phyloP scores from a whole-genome alignment of 2,888 invertebrate species.

The Mimachlamys varia region DNA sequence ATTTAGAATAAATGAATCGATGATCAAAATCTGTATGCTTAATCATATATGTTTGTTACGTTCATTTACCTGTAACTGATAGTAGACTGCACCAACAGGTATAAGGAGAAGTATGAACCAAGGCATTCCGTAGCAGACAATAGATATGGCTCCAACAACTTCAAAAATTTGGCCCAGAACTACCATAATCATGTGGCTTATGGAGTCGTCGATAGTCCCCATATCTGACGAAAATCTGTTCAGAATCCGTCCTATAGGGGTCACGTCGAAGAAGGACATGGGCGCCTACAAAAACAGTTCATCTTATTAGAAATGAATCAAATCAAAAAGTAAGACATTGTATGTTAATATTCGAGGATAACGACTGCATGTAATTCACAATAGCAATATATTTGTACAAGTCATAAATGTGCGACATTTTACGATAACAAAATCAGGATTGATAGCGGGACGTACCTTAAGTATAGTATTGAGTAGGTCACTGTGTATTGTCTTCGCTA shows the following conservation, averaged over 20 bases:
- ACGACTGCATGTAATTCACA: background rate
- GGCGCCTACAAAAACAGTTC: constrained; percentile 83
- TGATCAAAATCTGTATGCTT: too few species aligned
- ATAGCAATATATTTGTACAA: background rate
- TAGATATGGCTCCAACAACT: constrained; percentile 90
- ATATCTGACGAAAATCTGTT: constrained; percentile 98
- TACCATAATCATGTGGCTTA: constrained; percentile 97
- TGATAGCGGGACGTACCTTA: constrained; percentile 80
- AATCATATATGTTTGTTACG: too few species aligned
- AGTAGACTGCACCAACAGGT: constrained; percentile 92
- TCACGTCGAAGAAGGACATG: constrained; percentile 93
- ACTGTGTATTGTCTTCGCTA: constrained; percentile 91
- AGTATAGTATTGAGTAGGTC: constrained; percentile 85
- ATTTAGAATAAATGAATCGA: too few species aligned
- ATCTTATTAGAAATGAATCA: background rate
- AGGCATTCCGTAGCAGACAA: constrained; percentile 95
- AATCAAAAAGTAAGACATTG: too few species aligned
- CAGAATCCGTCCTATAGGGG: constrained; percentile 94
- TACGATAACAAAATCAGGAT: too few species aligned
- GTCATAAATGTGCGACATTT: too few species aligned
- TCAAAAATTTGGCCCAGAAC: constrained; percentile 93
- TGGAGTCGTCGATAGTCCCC: constrained; percentile 95
- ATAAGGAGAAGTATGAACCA: constrained; percentile 92
- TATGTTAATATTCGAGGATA: background rate
- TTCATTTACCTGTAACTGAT: constrained; percentile 90